Conservation (phyloP, 2,113 vertebrate genomes). For the Struthio camelus region DNA sequence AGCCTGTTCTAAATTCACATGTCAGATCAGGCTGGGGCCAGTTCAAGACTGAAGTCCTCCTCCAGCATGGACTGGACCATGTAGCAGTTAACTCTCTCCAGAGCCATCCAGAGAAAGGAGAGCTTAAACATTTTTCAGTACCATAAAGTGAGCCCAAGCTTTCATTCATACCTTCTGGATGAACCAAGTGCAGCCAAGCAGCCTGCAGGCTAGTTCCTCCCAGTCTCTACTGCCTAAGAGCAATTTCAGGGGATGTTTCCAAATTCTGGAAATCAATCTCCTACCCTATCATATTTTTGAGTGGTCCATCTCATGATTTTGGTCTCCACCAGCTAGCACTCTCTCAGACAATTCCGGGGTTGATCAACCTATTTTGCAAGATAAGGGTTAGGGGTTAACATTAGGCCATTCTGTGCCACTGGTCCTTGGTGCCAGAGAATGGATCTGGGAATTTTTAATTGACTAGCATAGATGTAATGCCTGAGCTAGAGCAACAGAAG, state of each 20-base stretch:
- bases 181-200: not conserved
- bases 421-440: not conserved
- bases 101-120: not conserved
- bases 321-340: not conserved
- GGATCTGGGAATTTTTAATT: not conserved
- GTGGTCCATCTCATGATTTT: not conserved
- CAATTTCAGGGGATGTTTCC: not conserved
- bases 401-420: not conserved
- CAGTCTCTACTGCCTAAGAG: rapidly evolving
- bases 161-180: not conserved
- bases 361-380: rapidly evolving
- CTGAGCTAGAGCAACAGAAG: not conserved
- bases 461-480: not conserved
- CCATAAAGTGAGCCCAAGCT: not conserved
- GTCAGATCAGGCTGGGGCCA: not conserved
- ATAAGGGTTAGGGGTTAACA: not conserved
- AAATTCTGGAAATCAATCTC: not conserved
- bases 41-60: not conserved
- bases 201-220: not conserved
- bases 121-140: not conserved
- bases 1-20: not conserved
- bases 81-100: not conserved
- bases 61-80: not conserved
- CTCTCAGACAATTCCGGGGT: not conserved
- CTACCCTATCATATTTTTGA: not conserved